Percentiles rank a stretch among this genome's conserved stretches.
Evolutionary conservation across 2,113 vertebrate genomes (phyloP).

Genomic region (Sinocyclocheilus maitianheensis): DNA sequence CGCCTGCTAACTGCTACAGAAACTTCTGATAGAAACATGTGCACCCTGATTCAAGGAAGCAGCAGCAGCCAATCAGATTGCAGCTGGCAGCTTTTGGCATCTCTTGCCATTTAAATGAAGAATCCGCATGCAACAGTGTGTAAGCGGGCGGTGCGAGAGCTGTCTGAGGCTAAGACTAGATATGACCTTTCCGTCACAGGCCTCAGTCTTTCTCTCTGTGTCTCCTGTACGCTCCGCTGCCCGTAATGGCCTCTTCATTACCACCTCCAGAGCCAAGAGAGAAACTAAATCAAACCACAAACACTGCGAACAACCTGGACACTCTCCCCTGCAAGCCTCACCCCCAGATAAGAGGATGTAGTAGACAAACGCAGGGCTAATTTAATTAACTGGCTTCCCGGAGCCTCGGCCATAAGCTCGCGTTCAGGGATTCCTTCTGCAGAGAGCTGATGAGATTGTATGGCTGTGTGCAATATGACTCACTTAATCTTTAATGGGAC

Average conservation of each 20-base stretch:
- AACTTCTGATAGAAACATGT: background rate
- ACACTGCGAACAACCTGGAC: conserved; percentile 77
- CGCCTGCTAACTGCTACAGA: background rate
- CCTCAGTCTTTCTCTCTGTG: conserved; percentile 51
- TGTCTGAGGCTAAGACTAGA: background rate
- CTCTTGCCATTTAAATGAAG: background rate
- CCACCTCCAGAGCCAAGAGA: conserved; percentile 73
- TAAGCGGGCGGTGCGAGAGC: background rate
- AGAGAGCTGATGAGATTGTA: conserved; percentile 71
- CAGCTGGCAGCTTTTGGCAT: too few species aligned
- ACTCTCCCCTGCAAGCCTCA: conserved; percentile 79
- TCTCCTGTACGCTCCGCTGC: conserved; percentile 73
- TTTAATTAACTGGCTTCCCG: conserved; percentile 84
- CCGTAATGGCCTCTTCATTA: conserved; percentile 71
- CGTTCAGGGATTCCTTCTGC: conserved; percentile 72
- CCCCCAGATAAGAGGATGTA: conserved; percentile 80
- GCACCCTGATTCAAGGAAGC: background rate
- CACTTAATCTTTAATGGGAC: conserved; percentile 52
- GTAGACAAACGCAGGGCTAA: conserved; percentile 84
- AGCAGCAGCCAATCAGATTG: background rate
- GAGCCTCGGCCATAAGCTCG: conserved; percentile 77
- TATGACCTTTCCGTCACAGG: conserved; percentile 43
- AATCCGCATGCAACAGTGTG: background rate
- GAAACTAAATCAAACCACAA: conserved; percentile 77
- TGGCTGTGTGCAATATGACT: conserved; percentile 73